These are phyloP conservation scores for Limnothrissa miodon DNA, from an alignment of 2,113 vertebrate species.

Conservation along the genomic window DNA sequence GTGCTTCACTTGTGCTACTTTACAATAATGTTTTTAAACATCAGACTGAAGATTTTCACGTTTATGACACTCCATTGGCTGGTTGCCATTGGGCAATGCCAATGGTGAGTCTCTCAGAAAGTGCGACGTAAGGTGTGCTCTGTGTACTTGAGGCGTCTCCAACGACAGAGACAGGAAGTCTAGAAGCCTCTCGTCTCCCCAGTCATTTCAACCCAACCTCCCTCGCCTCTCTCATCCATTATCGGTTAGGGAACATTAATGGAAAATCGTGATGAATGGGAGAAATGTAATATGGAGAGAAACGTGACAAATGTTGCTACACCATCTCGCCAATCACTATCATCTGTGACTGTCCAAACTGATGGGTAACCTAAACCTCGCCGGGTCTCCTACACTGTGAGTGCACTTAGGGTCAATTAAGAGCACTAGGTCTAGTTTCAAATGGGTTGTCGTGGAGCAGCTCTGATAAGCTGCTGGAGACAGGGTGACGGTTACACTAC, in stretches of 20 bases:
- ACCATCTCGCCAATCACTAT: constrained; percentile 58
- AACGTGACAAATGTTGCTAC: constrained; percentile 66
- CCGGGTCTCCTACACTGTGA: constrained; percentile 8
- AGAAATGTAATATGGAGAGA: constrained; percentile 75
- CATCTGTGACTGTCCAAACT: constrained; percentile 36
- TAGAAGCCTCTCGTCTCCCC: constrained; percentile 69
- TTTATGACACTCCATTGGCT: neutral
- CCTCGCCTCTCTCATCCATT: constrained; percentile 60
- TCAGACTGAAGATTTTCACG: neutral
- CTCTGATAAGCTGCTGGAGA: neutral
- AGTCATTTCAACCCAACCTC: constrained; percentile 7
- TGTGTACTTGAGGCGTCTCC: constrained; percentile 44
- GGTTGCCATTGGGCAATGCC: constrained; percentile 66
- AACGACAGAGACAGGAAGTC: constrained; percentile 78
- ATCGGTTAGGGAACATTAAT: constrained; percentile 75
- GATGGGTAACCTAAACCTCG: constrained; percentile 30
- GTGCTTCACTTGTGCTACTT: neutral
- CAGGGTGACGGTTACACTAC: neutral
- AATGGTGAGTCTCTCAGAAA: constrained; percentile 68
- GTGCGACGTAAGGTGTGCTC: constrained; percentile 66
- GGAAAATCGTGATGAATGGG: constrained; percentile 52
- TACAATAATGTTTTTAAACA: neutral
- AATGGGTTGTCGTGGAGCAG: neutral
- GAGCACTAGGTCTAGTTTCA: constrained; percentile 18
- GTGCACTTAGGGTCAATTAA: constrained; percentile 33